These are phyloP conservation scores for Brachystomella parvula DNA, from an alignment of 1,140 invertebrate genomes.

Conservation along the genomic window DNA sequence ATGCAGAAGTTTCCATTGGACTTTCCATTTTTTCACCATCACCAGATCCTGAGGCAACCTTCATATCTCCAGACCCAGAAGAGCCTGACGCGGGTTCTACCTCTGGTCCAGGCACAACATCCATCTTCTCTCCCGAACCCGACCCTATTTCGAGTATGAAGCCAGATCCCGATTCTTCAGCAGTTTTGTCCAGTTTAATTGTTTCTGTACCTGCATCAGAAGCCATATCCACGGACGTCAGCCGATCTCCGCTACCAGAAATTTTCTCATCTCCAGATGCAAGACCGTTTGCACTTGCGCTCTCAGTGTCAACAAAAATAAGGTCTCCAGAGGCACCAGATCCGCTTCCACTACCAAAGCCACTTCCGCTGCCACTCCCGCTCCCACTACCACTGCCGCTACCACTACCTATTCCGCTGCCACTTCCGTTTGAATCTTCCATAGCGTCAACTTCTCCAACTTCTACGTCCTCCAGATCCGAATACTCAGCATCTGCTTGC, in stretches of 20 bases:
- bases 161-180: constrained; percentile 1
- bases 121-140: no score
- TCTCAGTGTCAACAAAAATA: neutral
- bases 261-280: neutral
- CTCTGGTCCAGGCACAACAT: no score
- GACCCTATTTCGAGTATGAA: neutral
- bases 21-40: constrained; percentile 15
- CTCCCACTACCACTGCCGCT: neutral
- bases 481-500: constrained; percentile 43
- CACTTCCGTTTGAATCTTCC: constrained; percentile 40
- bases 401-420: neutral
- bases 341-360: neutral
- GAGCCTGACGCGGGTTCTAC: neutral
- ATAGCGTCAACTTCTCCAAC: constrained; percentile 44
- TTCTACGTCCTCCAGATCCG: constrained; percentile 45
- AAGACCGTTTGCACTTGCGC: neutral
- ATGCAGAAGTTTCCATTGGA: constrained; percentile 10
- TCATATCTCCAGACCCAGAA: neutral
- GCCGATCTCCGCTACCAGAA: constrained; percentile 4
- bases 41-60: constrained; percentile 17
- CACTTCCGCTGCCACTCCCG: neutral
- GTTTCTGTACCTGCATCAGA: no score
- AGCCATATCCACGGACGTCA: neutral
- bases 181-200: no score
- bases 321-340: neutral